Evolutionary conservation across 2,888 invertebrate genomes (phyloP), one percentile per base, ranked within the genome.

Genomic region (Athripsodes cinereus): DNA sequence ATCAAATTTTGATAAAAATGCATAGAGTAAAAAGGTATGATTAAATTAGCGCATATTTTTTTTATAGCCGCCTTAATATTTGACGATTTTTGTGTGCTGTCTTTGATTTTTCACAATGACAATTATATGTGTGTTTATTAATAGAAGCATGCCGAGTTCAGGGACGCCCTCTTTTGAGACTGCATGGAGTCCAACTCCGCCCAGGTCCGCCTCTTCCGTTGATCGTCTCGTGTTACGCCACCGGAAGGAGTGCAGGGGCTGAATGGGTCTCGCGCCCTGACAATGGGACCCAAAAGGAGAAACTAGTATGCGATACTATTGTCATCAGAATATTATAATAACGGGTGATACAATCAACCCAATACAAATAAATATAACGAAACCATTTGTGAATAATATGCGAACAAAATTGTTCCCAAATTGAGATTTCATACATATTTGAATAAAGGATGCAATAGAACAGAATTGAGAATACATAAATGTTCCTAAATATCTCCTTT

Each of bases 181-280:
- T 40, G 40, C 13, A 40, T 40, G 40, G 40, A 40, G 40, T 3
- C n/a, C 40, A 40, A 40, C 40, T 40, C 40, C 40, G 16, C 40
- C 40, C 40, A 40, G 40, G 40, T 40, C 52, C 59, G 49, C 61
- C 61, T 58, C 53, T 61, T 61, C 57, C 58, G 58, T 35, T 40
- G 53, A 47, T 20, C 52, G n/a, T 51, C 58, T 61, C 58, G 22
- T 22, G 55, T 61, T 61, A 52, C 60, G 18, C 50, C 53, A 34
- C 35, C 57, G 57, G 53, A 52, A 52, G 49, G 22, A 19, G 35
- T 31, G 34, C 34, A 19, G 20, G 20, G 20, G 35, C 21, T 35
- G 34, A 31, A 22, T 35, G 52, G 52, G 35, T 11, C 50, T 55
- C 50, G 51, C 50, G 55, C 44, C 20, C 11, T 26, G 20, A 50